phyloP scores from a whole-genome alignment of 1,140 invertebrate genomes.

The Campoletis sonorensis region DNA sequence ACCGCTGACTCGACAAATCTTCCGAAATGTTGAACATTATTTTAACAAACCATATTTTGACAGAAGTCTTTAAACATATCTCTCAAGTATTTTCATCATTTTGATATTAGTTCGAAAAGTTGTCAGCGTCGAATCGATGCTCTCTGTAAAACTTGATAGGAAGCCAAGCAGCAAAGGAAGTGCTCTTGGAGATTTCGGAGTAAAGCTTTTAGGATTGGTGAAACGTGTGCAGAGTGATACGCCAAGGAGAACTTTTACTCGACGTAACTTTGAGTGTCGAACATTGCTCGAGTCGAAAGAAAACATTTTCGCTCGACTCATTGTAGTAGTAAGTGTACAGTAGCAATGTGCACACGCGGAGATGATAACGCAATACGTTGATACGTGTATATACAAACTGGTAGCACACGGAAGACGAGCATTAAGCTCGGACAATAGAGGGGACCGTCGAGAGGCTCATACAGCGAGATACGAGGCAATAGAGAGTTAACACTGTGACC shows the following conservation, averaged over 20 bases:
- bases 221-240: not conserved
- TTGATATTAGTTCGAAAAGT: too few relatives aligned
- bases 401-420: slow-evolving; percentile 35
- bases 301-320: not conserved
- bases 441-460: slow-evolving; percentile 59
- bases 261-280: not conserved
- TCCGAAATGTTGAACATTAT: too few relatives aligned
- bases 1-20: too few relatives aligned
- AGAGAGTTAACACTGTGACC: slow-evolving; percentile 71
- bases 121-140: too few relatives aligned
- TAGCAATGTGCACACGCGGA: too few relatives aligned
- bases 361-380: slow-evolving; percentile 11
- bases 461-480: slow-evolving; percentile 60
- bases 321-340: too few relatives aligned
- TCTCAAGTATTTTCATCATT: too few relatives aligned
- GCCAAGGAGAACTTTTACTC: not conserved
- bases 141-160: too few relatives aligned
- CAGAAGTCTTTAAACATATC: too few relatives aligned
- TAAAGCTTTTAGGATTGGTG: not conserved
- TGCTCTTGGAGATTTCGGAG: not conserved
- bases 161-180: not conserved
- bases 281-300: not conserved
- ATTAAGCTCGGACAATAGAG: slow-evolving; percentile 62
- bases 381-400: not conserved
- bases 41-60: too few relatives aligned